Evolutionary conservation across 2,888 invertebrate species (phyloP), one percentile per base, ranked within the genome.

Genomic region (Halictus quadricinctus): DNA sequence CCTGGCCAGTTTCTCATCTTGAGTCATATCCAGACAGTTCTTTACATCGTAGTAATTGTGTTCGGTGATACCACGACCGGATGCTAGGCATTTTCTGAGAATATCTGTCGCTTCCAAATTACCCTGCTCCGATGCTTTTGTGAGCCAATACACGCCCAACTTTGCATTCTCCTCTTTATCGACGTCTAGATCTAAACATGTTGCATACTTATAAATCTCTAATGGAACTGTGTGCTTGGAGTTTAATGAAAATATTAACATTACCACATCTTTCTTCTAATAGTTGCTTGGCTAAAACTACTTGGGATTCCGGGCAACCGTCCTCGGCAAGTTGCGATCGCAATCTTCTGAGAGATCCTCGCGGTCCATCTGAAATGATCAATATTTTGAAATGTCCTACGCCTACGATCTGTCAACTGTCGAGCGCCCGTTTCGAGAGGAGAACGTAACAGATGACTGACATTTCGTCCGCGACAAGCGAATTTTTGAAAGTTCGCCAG

Each of bases 61-160:
- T 81, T 97, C 96, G 1, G 96, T 97, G 10, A 97, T 97, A 10
- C 97, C 97, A 95, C 96, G 96, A 15, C 97, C 97, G 54, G 96
- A 96, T 64, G 96, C 95, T 18, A 98, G 95, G 91, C 97, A 97
- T 94, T 97, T 96, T 94, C 96, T 95, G 86, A 99, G 95, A 92
- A 98, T 96, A 84, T 96, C 96, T 58, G 98, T 97, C 0, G 98
- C 98, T 93, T 98, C 98, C 70, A 97, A 96, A 91, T 98, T 98
- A 0, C 98, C 99, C 94, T 98, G 98, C 92, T 98, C 97, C 0
- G 98, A 98, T 3, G 99, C 98, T 95, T 97, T 97, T n/a, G 98
- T 97, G 74, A 99, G 95, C 98, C 98, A 99, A 92, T 98, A 97
- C 76, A 99, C 96, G 0, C 98, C 98, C 88, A 97, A 96, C 88